A percentile compares a stretch with the other conserved stretches of the same genome.
These are phyloP conservation scores for Metacarcinus magister DNA, from an alignment of 2,888 invertebrate genomes.

Conservation along the genomic window DNA sequence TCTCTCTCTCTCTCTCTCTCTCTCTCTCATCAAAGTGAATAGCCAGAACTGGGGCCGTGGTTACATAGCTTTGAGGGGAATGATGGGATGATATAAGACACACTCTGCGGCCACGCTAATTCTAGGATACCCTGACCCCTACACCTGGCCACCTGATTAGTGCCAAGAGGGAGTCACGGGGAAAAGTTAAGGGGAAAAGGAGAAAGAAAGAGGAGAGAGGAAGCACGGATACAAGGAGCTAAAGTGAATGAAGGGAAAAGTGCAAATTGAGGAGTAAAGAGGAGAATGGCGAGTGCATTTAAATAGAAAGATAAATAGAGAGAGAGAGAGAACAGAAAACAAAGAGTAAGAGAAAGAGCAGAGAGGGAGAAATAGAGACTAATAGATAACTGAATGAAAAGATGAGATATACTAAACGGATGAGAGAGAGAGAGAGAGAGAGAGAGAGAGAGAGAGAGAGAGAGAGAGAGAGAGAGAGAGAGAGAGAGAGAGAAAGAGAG, in stretches of 20 bases:
- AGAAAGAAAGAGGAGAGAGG: no score
- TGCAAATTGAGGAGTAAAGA: no score
- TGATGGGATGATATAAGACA: background rate
- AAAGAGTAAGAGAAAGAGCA: no score
- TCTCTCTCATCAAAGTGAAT: background rate
- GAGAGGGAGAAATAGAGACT: no score
- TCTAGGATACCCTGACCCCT: background rate
- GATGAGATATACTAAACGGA: no score
- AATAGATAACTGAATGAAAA: no score
- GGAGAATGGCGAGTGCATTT: no score
- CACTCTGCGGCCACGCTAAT: background rate
- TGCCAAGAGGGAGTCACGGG: no score
- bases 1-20: background rate
- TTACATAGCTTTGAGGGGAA: background rate
- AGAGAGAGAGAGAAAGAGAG: conserved; percentile 9
- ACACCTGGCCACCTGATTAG: no score
- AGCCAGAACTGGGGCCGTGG: background rate
- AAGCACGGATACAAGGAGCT: no score
- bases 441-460: background rate
- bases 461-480: background rate
- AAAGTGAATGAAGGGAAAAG: no score
- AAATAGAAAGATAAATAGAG: background rate
- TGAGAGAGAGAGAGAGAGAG: background rate
- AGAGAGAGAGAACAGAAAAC: background rate
- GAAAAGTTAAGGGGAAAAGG: no score